These are phyloP conservation scores for Rhinoraja longicauda DNA, from an alignment of 2,797 vertebrate genomes.

Conservation along the genomic window DNA sequence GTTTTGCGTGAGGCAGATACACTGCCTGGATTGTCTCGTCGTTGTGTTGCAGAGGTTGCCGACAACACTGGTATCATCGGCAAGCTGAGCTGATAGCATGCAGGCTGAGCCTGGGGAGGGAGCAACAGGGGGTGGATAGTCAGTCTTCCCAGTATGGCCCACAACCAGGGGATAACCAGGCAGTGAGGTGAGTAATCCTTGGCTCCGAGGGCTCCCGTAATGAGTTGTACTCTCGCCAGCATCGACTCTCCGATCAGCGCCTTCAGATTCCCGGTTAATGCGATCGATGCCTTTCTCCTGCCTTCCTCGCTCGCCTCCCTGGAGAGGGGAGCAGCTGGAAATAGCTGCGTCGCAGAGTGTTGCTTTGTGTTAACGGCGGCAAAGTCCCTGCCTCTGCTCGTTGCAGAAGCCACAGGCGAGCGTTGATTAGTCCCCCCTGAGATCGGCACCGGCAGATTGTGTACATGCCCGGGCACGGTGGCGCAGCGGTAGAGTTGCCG, in stretches of 20 bases:
- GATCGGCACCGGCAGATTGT: background rate
- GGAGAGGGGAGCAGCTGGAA: background rate
- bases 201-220: background rate
- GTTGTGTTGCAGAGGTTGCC: too few species aligned
- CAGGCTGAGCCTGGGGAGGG: background rate
- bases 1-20: too few species aligned
- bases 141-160: background rate
- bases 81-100: too few species aligned
- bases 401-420: background rate
- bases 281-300: background rate
- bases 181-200: background rate
- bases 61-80: too few species aligned
- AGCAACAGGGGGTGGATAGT: background rate
- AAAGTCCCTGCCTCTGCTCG: background rate
- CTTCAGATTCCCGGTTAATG: background rate
- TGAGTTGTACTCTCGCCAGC: background rate
- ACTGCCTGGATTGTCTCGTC: too few species aligned
- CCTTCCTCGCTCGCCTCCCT: background rate
- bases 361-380: background rate
- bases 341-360: background rate
- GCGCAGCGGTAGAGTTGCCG: too few species aligned
- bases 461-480: background rate
- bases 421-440: background rate
- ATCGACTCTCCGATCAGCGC: background rate
- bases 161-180: background rate